A percentile compares a stretch with the other conserved stretches of the same genome.
Conservation (phyloP, 2,888 invertebrate genomes). For the Drosophila yooni region DNA sequence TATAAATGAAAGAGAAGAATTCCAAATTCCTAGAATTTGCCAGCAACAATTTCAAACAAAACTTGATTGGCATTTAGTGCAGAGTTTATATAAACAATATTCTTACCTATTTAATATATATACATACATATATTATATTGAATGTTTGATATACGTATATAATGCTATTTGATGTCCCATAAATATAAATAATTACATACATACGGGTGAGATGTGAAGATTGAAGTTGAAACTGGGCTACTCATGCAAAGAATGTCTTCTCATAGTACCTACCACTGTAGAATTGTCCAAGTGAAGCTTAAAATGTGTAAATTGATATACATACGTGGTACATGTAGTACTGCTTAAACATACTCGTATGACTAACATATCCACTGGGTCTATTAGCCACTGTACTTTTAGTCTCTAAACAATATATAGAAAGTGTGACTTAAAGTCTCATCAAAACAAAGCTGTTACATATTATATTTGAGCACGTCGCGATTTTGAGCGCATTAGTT, state of each 20-base stretch:
- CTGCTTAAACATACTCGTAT: slow-evolving; percentile 30
- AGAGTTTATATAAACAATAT: slow-evolving; percentile 55
- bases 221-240: neutral
- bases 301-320: slow-evolving; percentile 17
- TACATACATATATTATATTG: slow-evolving; percentile 54
- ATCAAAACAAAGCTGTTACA: slow-evolving; percentile 58
- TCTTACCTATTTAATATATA: slow-evolving; percentile 40
- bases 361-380: slow-evolving; percentile 69
- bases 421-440: slow-evolving; percentile 69
- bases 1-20: slow-evolving; percentile 14
- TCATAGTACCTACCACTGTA: slow-evolving; percentile 19
- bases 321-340: slow-evolving; percentile 22
- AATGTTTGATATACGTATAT: slow-evolving; percentile 77
- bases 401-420: slow-evolving; percentile 26
- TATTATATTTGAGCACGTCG: slow-evolving; percentile 38
- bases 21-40: slow-evolving; percentile 51
- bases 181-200: slow-evolving; percentile 29
- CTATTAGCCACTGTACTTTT: slow-evolving; percentile 65
- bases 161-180: slow-evolving; percentile 55
- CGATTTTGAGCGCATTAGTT: slow-evolving; percentile 55
- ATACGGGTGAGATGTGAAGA: neutral
- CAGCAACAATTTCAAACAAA: slow-evolving; percentile 50
- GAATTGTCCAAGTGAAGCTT: slow-evolving; percentile 16
- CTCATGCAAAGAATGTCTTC: slow-evolving; percentile 18
- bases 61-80: slow-evolving; percentile 64